Percentiles rank a stretch among this genome's conserved stretches.
phyloP scores from a whole-genome alignment of 2,797 vertebrate genomes.

The Pangasius sanitwongsei region DNA sequence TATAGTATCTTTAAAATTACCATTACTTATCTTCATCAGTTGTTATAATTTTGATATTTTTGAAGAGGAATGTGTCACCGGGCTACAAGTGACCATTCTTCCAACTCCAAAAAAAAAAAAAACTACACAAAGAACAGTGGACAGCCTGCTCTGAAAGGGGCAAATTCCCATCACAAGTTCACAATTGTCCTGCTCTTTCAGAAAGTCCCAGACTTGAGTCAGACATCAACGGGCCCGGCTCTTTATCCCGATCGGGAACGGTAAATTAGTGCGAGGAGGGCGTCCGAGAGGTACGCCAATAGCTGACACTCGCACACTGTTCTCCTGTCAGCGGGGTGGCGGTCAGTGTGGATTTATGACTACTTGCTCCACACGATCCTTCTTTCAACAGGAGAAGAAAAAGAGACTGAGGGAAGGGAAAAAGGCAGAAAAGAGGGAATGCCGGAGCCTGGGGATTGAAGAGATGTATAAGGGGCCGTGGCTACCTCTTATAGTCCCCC shows the following conservation, averaged over 20 bases:
- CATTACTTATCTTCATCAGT: background rate
- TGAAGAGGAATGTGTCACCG: conserved; percentile 16
- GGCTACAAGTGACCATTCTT: conserved; percentile 29
- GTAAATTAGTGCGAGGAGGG: conserved; percentile 74
- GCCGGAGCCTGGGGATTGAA: conserved; percentile 55
- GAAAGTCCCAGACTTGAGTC: conserved; percentile 74
- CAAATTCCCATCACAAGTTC: conserved; percentile 75
- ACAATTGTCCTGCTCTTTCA: conserved; percentile 78
- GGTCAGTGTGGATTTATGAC: conserved; percentile 79
- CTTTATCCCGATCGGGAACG: conserved; percentile 71
- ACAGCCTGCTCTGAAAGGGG: conserved; percentile 34
- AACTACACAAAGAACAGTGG: conserved; percentile 41
- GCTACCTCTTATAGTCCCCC: conserved; percentile 62
- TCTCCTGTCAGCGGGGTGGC: conserved; percentile 65
- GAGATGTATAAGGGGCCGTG: conserved; percentile 79
- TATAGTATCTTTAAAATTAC: background rate
- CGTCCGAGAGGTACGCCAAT: conserved; percentile 64
- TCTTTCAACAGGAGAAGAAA: conserved; percentile 61
- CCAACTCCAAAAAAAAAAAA: conserved; percentile 3
- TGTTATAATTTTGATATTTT: background rate
- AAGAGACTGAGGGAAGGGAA: conserved; percentile 42
- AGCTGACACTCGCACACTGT: conserved; percentile 59
- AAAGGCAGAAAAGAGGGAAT: conserved; percentile 61
- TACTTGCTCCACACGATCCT: conserved; percentile 69
- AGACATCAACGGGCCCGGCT: conserved; percentile 73